Evolutionary conservation across 2,888 invertebrate genomes (phyloP), one percentile per base, ranked within the genome.

Genomic region (Leptodirus hochenwartii): DNA sequence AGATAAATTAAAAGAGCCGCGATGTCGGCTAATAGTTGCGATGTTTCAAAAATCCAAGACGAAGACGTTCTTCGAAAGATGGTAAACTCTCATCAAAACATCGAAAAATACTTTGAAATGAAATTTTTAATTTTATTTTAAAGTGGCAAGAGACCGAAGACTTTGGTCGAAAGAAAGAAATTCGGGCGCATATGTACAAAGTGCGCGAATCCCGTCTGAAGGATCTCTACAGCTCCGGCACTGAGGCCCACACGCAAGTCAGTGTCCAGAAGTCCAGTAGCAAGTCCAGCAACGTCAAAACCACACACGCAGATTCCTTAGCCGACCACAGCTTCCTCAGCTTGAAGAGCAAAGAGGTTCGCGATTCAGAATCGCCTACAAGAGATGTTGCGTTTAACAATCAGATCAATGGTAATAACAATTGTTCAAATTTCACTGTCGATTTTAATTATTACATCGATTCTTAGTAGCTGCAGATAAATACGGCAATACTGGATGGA

Each of bases 61-160:
- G 81, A 80, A 56, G 79, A 79, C 52, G 53, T 74, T 45, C 62
- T 81, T 41, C 66, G 77, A 30, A 70, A 70, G 53, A 77, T 81
- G 79, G 80, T 79, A 54, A 61, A 28, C 11, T 15, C 8, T 26
- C 14, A 23, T 22, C 22, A 3, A 13, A 17, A 26, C 22, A 11
- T 15, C 23, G 2, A 23, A 22, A 29, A 24, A 24, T 14, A 8
- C 8, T 8, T 20, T n/a, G 20, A 20, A 20, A 20, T 8, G 20
- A 20, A 20, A 20, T 8, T 8, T 2, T 16, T 13, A 8, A 15
- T 15, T 26, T 25, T 30, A 10, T 31, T 34, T 58, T 61, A n/a
- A 59, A 80, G 79, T 82, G 81, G 80, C 75, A 79, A 58, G 75
- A 78, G 51, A 77, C 84, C 26, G 80, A 82, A 47, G 84, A 87